phyloP scores from a whole-genome alignment of 2,113 vertebrate genomes.

The Sturnus vulgaris region DNA sequence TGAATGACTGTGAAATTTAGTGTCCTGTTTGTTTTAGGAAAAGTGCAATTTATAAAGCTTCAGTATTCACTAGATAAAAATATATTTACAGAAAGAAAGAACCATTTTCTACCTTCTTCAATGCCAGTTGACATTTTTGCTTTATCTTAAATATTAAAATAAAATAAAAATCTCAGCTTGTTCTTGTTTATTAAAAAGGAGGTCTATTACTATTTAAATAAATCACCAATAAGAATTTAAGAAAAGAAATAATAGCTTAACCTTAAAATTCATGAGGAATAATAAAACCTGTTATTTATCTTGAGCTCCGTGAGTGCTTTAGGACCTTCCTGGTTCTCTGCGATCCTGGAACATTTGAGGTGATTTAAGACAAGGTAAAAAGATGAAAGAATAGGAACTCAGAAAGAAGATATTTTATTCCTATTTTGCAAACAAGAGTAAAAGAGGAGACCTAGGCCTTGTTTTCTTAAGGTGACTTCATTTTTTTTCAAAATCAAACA shows the following conservation, averaged over 20 bases:
- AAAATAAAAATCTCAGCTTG: slow-evolving; percentile 16
- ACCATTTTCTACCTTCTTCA: not conserved
- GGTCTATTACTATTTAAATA: slow-evolving; percentile 10
- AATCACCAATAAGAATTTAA: not conserved
- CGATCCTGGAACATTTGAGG: not conserved
- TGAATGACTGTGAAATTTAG: not conserved
- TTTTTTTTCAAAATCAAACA: not conserved
- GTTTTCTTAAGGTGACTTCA: not conserved
- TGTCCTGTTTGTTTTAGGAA: not conserved
- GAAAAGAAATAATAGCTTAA: slow-evolving; percentile 4
- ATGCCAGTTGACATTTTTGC: slow-evolving; percentile 2
- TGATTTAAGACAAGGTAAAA: not conserved
- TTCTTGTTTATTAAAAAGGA: slow-evolving; percentile 26
- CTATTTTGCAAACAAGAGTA: not conserved
- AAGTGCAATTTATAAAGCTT: not conserved
- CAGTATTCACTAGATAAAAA: not conserved
- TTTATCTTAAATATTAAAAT: slow-evolving; percentile 23
- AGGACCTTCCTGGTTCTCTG: not conserved
- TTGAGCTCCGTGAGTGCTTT: not conserved
- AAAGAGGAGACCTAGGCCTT: not conserved
- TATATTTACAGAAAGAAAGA: not conserved
- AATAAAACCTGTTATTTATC: not conserved
- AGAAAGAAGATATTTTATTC: not conserved
- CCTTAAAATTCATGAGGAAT: not conserved
- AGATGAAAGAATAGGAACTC: not conserved